Evolutionary conservation across 2,797 vertebrate species (phyloP), one percentile per base, ranked within the genome.

Genomic region (Gorsachius magnificus): DNA sequence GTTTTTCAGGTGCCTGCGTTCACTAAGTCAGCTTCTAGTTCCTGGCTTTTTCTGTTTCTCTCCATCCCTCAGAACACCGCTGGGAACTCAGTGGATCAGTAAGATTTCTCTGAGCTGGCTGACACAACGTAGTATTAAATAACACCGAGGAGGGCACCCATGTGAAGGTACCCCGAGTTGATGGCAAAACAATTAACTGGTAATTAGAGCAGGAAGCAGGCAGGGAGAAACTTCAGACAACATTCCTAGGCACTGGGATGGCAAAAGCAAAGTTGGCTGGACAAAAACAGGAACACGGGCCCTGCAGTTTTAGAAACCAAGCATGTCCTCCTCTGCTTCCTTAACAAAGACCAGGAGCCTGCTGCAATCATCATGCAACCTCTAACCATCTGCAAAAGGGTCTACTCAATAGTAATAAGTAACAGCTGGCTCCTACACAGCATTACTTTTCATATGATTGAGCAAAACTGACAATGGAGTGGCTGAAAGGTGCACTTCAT

Each of bases 381-480:
- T 53, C 45, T 46, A 35, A 43, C 9, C 20, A 65, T 46, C 81
- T 22, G 9, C 0, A 0, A 63, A 90, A 77, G 13, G 0, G 57
- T 26, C 36, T 63, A 76, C 22, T 80, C 28, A 12, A 13, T 8
- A 43, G 63, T 8, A 77, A 50, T n/a, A 89, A 83, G 0, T 18
- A 92, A 45, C n/a, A 54, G 33, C 22, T 1, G 0, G 12, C 11
- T 22, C 50, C 31, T 29, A n/a, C 0, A 1, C 11, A 89, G 87
- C n/a, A 48, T 15, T 69, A 61, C 24, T 63, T 79, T 51, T 38
- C 13, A 70, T 60, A 41, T 13, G 18, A 80, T 6, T 28, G 25
- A 83, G 51, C 16, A 85, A 69, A 83, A 77, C 61, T 31, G 36
- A 46, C n/a, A 74, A 13, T 0, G 12, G 20, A 35, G 21, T 21